Conservation (phyloP, 2,797 vertebrate genomes). For the Lophura swinhoii region DNA sequence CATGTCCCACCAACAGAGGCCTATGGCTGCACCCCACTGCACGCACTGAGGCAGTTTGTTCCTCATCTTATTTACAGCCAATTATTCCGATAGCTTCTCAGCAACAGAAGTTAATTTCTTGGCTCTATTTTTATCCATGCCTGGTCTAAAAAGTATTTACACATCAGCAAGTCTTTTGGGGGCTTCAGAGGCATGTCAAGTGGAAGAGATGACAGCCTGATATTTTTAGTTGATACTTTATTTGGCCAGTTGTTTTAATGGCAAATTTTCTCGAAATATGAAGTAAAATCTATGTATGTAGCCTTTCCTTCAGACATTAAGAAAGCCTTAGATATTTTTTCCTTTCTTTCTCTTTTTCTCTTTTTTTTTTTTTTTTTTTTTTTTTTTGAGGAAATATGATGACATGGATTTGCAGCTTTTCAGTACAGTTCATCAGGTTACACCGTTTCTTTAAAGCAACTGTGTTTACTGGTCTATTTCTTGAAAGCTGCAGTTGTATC, state of each 20-base stretch:
- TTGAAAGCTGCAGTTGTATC: constrained; percentile 22
- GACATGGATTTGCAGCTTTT: not conserved
- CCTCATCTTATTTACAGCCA: not conserved
- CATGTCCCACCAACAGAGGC: rapidly evolving
- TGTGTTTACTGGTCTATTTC: not conserved
- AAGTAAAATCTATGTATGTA: not conserved
- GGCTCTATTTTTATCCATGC: constrained; percentile 18
- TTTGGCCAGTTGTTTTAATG: not conserved
- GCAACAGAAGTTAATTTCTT: constrained; percentile 6
- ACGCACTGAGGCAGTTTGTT: rapidly evolving
- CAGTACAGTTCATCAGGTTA: not conserved
- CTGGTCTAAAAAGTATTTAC: constrained; percentile 35
- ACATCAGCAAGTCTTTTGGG: not conserved
- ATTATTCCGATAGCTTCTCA: not conserved
- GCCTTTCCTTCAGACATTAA: not conserved
- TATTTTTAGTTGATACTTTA: not conserved
- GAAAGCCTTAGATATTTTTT: not conserved
- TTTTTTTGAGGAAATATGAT: not conserved
- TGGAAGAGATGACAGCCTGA: not conserved
- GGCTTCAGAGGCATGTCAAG: not conserved
- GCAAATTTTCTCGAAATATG: not conserved
- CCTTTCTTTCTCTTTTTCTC: not conserved
- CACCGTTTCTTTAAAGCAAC: constrained; percentile 10
- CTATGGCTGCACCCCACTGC: not conserved
- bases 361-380: not conserved